Base-by-base conservation (phyloP, 2,888 invertebrate species). In the Caenorhabditis parvicauda region DNA sequence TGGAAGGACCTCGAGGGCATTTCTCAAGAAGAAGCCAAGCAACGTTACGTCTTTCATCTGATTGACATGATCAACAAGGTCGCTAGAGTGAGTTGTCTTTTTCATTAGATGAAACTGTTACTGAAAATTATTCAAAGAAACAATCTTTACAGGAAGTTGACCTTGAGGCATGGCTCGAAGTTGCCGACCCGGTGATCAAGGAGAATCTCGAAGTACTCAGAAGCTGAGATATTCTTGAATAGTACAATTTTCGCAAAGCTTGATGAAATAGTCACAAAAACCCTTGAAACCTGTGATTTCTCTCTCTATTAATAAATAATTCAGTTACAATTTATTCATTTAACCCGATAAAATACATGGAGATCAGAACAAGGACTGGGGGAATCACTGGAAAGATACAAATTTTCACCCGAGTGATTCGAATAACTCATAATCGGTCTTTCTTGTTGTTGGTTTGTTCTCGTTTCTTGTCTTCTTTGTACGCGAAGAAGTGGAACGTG, bases 1-100 rank as follows among this genome's bases (percentile, higher is more conserved):
- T 76, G 76, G 76, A 74, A 77, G 51, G 53, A 38, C 14, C 55
- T 67, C 6, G 70, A 76, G 55, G 76, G 76, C 9, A 59, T 52
- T n/a, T 54, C 57, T n/a, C 37, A 59, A 21, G 67, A 68, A 7
- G 75, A 76, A 28, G 76, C 76, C 45, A 76, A 69, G 64, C 52
- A 67, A 41, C 54, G 66, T 50, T 76, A 76, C 56, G 64, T 76
- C 50, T 68, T 77, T 37, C 64, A 49, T 2, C 53, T 76, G 19
- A 59, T 67, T 21, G 64, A 64, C 28, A 67, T 72, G 66, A 73
- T 75, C 45, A 76, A 75, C 46, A 70, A 77, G 49, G 46, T 42
- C 42, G 22, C 55, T n/a, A 24, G n/a, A n/a, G n/a, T n/a, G n/a
- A n/a, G n/a, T n/a, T n/a, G n/a, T n/a, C n/a, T n/a, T n/a, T n/a